Conservation (phyloP, 2,797 vertebrate species). For the Characodon lateralis region DNA sequence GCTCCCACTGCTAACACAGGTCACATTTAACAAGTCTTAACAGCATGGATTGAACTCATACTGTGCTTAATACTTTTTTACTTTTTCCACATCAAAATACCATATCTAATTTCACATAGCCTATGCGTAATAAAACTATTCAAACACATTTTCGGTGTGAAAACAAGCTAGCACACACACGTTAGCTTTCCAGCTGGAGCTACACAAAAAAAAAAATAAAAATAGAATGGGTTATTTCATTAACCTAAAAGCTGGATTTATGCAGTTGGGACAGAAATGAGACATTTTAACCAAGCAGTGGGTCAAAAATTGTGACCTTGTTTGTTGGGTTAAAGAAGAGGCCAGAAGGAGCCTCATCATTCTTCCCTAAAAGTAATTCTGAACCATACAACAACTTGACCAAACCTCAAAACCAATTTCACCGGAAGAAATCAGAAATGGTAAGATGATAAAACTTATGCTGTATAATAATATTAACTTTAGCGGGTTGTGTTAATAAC, state of each 20-base stretch:
- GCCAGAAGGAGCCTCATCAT: not conserved
- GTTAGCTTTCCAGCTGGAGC: slow-evolving; percentile 9
- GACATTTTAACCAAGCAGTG: not conserved
- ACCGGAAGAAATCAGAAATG: not conserved
- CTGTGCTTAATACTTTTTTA: slow-evolving; percentile 50
- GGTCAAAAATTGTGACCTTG: not conserved
- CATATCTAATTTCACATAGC: slow-evolving; percentile 46
- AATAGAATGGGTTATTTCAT: no score
- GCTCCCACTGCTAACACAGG: slow-evolving; percentile 69
- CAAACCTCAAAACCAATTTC: not conserved
- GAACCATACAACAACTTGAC: not conserved
- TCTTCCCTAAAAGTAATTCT: not conserved
- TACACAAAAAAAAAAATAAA: not conserved
- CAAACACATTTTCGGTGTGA: no score
- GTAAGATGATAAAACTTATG: not conserved
- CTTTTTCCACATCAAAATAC: slow-evolving; percentile 38
- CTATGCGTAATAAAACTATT: not conserved
- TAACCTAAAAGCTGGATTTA: not conserved
- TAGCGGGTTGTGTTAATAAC: no score
- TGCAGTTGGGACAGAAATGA: not conserved
- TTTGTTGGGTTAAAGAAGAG: no score
- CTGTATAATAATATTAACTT: not conserved
- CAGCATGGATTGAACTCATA: slow-evolving; percentile 61
- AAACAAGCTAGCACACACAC: not conserved
- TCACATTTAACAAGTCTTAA: slow-evolving; percentile 71